Percentiles rank a stretch among this genome's conserved stretches.
Evolutionary conservation across 2,113 vertebrate species (phyloP).

Genomic region (Pelusios castaneus): DNA sequence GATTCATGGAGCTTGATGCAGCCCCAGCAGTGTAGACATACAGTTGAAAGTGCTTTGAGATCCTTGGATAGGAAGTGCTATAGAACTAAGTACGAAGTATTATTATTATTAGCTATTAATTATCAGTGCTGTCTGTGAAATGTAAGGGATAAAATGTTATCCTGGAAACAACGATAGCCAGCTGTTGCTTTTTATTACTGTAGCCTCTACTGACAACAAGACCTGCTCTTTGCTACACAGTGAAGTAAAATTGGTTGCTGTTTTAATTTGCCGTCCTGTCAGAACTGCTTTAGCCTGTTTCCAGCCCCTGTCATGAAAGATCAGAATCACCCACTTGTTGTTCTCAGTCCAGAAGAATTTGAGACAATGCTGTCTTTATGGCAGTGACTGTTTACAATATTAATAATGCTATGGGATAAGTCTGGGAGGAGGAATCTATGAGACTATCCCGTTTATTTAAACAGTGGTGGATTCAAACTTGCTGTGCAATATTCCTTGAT

Average conservation of each 20-base stretch:
- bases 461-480: neutral
- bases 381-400: neutral
- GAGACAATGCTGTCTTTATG: neutral
- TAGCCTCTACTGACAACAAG: neutral
- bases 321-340: neutral
- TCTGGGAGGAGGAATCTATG: neutral
- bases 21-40: no score
- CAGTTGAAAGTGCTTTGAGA: neutral
- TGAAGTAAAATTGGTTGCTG: neutral
- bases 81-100: neutral
- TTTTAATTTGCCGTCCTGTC: neutral
- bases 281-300: neutral
- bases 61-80: neutral
- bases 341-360: neutral
- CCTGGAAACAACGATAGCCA: neutral
- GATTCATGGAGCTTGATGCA: no score
- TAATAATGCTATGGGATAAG: neutral
- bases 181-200: neutral
- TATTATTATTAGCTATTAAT: neutral
- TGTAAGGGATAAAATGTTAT: neutral
- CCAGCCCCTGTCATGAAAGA: neutral
- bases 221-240: neutral
- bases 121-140: neutral
- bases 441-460: neutral
- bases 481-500: neutral